Conservation (phyloP, 2,888 invertebrate genomes). For the Taenaris catops region DNA sequence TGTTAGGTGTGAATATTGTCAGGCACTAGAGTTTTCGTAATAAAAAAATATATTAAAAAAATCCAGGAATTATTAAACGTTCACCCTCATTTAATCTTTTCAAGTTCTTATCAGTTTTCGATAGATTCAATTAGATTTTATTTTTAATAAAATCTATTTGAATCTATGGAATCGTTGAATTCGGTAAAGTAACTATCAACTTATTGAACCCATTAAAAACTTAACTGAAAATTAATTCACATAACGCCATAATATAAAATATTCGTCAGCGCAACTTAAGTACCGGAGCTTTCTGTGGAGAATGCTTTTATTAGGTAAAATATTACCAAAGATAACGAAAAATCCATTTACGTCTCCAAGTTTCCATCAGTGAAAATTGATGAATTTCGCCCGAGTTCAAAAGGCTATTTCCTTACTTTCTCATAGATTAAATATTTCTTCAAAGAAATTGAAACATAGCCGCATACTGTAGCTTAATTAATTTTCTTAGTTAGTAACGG, state of each 20-base stretch:
- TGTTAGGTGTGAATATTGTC: no score
- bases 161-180: no score
- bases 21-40: no score
- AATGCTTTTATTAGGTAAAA: conserved; percentile 2
- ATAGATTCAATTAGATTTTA: no score
- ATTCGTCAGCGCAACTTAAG: not conserved
- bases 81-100: no score
- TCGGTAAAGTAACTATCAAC: no score
- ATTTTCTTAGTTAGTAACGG: no score
- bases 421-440: not conserved
- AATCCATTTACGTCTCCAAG: conserved; percentile 5
- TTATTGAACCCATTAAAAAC: conserved; percentile 7
- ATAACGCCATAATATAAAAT: conserved; percentile 1
- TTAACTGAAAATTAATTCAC: conserved; percentile 6
- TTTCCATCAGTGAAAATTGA: conserved; percentile 5
- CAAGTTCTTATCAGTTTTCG: no score
- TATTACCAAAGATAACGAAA: conserved; percentile 1
- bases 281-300: not conserved
- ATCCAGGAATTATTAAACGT: no score
- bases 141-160: not conserved
- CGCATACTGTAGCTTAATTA: no score
- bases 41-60: no score
- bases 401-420: not conserved
- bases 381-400: conserved; percentile 1
- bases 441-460: no score